Evolutionary conservation across 2,797 vertebrate genomes (phyloP).

Genomic region (Pygocentrus nattereri): DNA sequence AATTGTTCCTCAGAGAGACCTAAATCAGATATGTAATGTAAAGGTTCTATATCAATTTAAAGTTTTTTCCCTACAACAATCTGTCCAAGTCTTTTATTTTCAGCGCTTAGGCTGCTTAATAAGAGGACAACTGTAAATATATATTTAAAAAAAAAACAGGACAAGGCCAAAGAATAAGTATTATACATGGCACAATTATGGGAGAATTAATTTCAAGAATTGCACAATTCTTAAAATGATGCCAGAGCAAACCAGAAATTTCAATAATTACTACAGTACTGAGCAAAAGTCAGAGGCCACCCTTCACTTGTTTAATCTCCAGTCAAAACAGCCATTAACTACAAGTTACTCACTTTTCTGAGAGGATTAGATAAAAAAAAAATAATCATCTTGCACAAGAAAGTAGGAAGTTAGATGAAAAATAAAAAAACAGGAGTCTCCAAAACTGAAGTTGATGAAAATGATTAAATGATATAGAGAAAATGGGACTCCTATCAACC

Average conservation of each 20-base stretch:
- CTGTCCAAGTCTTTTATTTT: neutral
- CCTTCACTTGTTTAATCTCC: neutral
- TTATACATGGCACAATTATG: constrained; percentile 21
- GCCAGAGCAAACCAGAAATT: neutral
- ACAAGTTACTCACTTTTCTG: too few species aligned
- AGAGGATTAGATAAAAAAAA: too few species aligned
- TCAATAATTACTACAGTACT: neutral
- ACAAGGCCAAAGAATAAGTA: constrained; percentile 15
- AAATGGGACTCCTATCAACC: too few species aligned
- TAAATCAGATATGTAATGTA: too few species aligned
- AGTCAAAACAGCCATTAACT: too few species aligned
- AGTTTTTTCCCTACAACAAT: too few species aligned
- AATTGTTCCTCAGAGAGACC: neutral
- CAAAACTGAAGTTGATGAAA: too few species aligned
- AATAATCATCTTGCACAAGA: too few species aligned
- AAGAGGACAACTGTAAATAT: neutral
- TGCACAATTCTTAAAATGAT: neutral
- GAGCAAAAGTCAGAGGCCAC: neutral
- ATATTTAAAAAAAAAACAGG: neutral
- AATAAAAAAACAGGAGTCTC: too few species aligned
- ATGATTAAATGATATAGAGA: too few species aligned
- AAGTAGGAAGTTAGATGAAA: too few species aligned
- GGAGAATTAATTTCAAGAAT: neutral
- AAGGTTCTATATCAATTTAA: neutral
- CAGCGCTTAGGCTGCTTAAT: neutral